Evolutionary conservation across 2,113 vertebrate genomes (phyloP).

Genomic region (Stomatorhinus ivindoensis): DNA sequence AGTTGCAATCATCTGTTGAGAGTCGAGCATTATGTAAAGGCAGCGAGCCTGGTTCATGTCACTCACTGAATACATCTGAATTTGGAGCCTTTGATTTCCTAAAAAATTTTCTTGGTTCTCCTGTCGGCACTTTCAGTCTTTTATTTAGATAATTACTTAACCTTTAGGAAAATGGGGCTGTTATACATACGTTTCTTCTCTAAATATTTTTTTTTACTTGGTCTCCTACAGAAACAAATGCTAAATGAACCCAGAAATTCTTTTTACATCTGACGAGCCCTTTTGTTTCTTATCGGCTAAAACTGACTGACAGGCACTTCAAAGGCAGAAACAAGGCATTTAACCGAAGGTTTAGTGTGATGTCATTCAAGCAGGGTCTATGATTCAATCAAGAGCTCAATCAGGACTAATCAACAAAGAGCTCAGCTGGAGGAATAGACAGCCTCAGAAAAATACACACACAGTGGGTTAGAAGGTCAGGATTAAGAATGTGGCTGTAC

Average conservation of each 20-base stretch:
- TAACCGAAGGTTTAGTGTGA: background rate
- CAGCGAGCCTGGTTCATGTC: background rate
- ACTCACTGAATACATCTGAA: background rate
- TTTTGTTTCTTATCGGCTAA: background rate
- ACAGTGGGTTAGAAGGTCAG: background rate
- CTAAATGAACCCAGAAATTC: background rate
- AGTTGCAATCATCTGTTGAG: background rate
- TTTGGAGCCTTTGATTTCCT: background rate
- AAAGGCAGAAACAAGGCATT: background rate
- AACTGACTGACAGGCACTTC: background rate
- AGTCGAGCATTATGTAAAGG: background rate
- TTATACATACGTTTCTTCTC: background rate
- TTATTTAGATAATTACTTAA: background rate
- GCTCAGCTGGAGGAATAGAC: background rate
- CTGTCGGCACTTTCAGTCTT: background rate
- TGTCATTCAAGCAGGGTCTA: background rate
- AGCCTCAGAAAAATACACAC: background rate
- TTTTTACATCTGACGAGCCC: background rate
- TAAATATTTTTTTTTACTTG: background rate
- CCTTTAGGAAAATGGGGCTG: background rate
- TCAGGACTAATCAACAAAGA: background rate
- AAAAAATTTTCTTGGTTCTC: background rate
- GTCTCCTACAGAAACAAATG: background rate
- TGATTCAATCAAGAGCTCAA: background rate
- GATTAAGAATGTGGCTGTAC: background rate